Evolutionary conservation across 2,113 vertebrate species (phyloP).

Genomic region (Cyphotilapia sp.): DNA sequence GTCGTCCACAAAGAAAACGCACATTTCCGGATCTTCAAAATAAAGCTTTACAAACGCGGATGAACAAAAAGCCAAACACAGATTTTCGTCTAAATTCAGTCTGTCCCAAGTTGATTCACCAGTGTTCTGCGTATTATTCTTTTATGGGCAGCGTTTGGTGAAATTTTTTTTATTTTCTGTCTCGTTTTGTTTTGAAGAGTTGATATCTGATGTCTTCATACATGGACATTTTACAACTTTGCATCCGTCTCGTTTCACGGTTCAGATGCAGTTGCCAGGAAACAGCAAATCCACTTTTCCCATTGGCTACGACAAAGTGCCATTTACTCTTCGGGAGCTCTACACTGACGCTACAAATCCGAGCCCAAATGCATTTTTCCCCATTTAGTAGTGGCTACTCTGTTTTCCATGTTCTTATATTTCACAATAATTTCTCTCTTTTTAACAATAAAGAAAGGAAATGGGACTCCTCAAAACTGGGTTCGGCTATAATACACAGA

Average conservation of each 20-base stretch:
- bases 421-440: background rate
- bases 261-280: constrained; percentile 45
- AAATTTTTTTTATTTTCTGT: fast-evolving
- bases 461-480: background rate
- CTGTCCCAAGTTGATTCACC: background rate
- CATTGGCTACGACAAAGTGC: background rate
- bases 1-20: background rate
- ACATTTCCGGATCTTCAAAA: constrained; percentile 8
- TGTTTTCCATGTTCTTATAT: background rate
- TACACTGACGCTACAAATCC: background rate
- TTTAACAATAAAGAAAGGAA: background rate
- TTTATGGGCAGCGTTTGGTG: background rate
- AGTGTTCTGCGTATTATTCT: background rate
- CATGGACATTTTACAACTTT: background rate
- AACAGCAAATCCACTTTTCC: background rate
- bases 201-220: background rate
- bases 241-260: constrained; percentile 4
- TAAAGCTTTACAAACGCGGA: background rate
- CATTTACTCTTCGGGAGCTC: background rate
- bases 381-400: background rate
- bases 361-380: background rate
- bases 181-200: constrained; percentile 8
- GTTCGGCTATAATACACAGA: background rate
- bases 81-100: background rate
- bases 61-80: background rate